A percentile compares a stretch with the other conserved stretches of the same genome.
Conservation (phyloP, 2,888 invertebrate species). For the Drosophila mettleri region DNA sequence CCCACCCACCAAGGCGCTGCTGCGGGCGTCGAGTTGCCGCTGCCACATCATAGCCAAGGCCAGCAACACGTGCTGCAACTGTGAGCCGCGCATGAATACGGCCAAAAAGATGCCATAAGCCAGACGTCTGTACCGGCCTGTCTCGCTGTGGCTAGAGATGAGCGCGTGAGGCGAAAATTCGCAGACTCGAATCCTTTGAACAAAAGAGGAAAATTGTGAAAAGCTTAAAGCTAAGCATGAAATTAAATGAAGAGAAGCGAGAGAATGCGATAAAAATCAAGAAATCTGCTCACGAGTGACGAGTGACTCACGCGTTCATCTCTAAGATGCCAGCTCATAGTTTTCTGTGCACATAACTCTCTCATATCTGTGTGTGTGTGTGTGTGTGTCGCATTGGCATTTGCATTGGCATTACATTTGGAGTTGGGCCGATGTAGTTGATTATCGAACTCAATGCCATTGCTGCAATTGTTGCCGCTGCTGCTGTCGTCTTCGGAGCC, state of each 20-base stretch:
- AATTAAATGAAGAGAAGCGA: no score
- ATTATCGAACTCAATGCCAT: constrained; percentile 74
- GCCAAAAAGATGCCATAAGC: constrained; percentile 40
- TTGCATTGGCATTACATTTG: constrained; percentile 75
- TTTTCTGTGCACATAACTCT: constrained; percentile 31
- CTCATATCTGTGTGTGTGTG: constrained; percentile 11
- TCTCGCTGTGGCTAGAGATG: constrained; percentile 33
- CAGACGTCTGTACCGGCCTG: constrained; percentile 5
- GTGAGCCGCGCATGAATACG: constrained; percentile 25
- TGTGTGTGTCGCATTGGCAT: constrained; percentile 52
- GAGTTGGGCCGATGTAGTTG: constrained; percentile 56
- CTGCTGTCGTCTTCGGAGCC: constrained; percentile 34
- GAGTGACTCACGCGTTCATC: constrained; percentile 22
- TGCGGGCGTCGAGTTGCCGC: constrained; percentile 53
- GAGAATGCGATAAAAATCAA: no score
- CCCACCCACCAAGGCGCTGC: constrained; percentile 66
- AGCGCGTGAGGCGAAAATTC: no score
- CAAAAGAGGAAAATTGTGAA: background rate
- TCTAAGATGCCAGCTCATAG: constrained; percentile 16
- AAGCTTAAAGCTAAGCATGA: background rate
- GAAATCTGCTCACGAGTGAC: background rate
- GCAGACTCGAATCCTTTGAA: no score
- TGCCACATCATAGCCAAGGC: constrained; percentile 67
- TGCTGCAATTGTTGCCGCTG: constrained; percentile 40
- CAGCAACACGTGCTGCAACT: constrained; percentile 70